Evolutionary conservation across 2,888 invertebrate genomes (phyloP).

Genomic region (Tetramorium bicarinatum): DNA sequence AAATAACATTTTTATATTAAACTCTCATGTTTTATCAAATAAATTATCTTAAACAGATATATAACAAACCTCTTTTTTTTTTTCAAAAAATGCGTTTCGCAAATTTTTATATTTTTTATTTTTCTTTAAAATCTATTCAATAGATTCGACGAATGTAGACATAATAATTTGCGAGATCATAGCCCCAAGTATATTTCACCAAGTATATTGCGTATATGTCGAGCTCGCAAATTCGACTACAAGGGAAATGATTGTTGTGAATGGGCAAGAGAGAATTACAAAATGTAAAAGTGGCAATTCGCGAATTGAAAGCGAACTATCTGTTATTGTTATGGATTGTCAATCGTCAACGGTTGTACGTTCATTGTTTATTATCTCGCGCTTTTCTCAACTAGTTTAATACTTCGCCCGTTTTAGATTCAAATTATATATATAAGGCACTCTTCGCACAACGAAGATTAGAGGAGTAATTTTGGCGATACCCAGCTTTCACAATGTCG

Average conservation of each 20-base stretch:
- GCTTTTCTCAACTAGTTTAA: slow-evolving; percentile 34
- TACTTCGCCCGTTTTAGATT: background rate
- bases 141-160: slow-evolving; percentile 17
- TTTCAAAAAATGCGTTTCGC: background rate
- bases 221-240: slow-evolving; percentile 10
- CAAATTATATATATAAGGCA: slow-evolving; percentile 29
- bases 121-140: slow-evolving; percentile 33
- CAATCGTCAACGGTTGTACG: background rate
- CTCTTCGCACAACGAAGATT: slow-evolving; percentile 27
- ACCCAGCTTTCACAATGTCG: slow-evolving; percentile 18
- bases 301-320: slow-evolving; percentile 44
- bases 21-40: background rate
- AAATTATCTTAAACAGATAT: slow-evolving; percentile 26
- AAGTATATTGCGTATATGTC: slow-evolving; percentile 25
- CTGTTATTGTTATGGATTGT: slow-evolving; percentile 27
- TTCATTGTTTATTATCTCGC: slow-evolving; percentile 9
- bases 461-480: slow-evolving; percentile 19
- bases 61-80: background rate
- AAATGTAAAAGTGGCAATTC: slow-evolving; percentile 33
- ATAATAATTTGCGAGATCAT: slow-evolving; percentile 32
- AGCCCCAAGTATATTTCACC: slow-evolving; percentile 22
- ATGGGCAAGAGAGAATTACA: slow-evolving; percentile 26
- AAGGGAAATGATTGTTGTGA: slow-evolving; percentile 25
- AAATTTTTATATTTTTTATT: slow-evolving; percentile 20
- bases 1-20: slow-evolving; percentile 1